Conservation (phyloP, 2,888 invertebrate species). For the Idaea straminata region DNA sequence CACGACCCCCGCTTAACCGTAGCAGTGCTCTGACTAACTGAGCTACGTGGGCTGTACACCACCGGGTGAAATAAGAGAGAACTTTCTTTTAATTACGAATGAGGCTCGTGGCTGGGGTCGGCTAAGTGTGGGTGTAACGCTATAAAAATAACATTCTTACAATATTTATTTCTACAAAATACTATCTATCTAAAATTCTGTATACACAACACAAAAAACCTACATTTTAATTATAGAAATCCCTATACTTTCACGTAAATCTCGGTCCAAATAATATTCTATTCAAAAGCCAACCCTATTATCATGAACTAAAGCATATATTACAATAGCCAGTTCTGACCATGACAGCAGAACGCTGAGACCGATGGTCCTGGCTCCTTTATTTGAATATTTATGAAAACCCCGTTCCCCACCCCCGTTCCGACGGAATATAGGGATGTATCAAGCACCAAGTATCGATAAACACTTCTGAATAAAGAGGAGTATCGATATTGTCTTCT, state of each 20-base stretch:
- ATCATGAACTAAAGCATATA: neutral
- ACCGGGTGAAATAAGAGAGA: no score
- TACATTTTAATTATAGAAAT: constrained; percentile 1
- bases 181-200: neutral
- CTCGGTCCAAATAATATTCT: neutral
- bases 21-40: no score
- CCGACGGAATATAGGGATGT: constrained; percentile 1
- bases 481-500: neutral
- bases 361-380: constrained; percentile 50
- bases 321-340: neutral
- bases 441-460: constrained; percentile 1
- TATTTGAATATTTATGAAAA: constrained; percentile 75
- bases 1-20: no score
- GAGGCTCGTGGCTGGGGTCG: no score
- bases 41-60: no score
- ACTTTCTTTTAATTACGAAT: no score
- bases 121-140: no score
- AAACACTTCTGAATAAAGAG: neutral
- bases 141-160: no score
- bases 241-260: neutral
- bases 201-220: neutral
- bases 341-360: constrained; percentile 29
- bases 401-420: constrained; percentile 39
- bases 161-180: no score
- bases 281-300: neutral